These are phyloP conservation scores for Hassar affinis DNA, from an alignment of 2,113 vertebrate genomes.

Conservation along the genomic window DNA sequence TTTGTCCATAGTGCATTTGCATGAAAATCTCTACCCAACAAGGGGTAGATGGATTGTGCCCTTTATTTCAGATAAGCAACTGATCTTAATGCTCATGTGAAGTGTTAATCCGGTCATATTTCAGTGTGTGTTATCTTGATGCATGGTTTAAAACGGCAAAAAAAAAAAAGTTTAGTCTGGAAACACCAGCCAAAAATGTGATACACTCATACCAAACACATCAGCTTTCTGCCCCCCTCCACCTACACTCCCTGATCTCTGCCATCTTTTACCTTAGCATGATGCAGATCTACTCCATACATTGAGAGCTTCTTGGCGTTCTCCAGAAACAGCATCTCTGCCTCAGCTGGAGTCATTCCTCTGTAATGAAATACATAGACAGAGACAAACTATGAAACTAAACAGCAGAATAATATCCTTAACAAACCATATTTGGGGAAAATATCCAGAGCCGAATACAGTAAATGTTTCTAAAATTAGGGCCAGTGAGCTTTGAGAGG, in stretches of 20 bases:
- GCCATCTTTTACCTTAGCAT: conserved; percentile 83
- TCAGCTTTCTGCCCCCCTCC: background rate
- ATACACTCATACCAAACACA: background rate
- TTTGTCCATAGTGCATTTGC: too few species aligned
- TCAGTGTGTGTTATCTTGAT: background rate
- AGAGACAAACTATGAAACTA: background rate
- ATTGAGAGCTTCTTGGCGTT: conserved; percentile 98
- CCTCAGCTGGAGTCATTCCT: conserved; percentile 95
- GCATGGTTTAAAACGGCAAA: background rate
- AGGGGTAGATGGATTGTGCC: too few species aligned
- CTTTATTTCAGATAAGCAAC: background rate
- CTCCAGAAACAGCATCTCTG: conserved; percentile 95
- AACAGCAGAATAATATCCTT: background rate
- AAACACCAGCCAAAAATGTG: background rate
- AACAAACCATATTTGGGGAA: background rate
- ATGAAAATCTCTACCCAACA: background rate
- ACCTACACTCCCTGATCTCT: background rate
- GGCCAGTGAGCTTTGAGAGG: background rate
- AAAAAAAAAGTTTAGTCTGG: too few species aligned
- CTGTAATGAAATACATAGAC: conserved; percentile 64
- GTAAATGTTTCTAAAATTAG: background rate
- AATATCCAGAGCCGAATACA: background rate
- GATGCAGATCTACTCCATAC: conserved; percentile 97
- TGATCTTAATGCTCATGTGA: background rate
- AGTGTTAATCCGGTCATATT: background rate